Evolutionary conservation across 2,797 vertebrate species (phyloP).

Genomic region (Hozukius guyotensis): DNA sequence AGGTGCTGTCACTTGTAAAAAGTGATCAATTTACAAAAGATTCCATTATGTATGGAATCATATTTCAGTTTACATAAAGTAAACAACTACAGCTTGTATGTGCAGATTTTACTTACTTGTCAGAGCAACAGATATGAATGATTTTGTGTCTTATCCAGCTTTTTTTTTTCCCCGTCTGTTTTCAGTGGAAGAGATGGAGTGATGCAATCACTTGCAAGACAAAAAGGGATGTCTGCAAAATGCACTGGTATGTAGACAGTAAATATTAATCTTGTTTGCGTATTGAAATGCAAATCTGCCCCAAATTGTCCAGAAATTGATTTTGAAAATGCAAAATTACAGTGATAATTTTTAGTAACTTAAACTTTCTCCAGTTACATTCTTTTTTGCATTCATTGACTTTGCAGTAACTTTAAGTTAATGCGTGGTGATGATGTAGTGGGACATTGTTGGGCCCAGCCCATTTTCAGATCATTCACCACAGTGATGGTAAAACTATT

Average conservation of each 20-base stretch:
- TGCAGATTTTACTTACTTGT: not conserved
- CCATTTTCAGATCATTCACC: constrained; percentile 47
- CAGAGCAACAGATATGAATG: not conserved
- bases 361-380: not conserved
- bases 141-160: not conserved
- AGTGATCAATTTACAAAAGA: not conserved
- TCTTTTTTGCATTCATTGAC: constrained; percentile 51
- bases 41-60: constrained; percentile 6
- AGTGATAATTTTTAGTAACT: not conserved
- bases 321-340: not conserved
- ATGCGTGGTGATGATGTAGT: constrained; percentile 64
- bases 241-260: not conserved
- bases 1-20: not conserved
- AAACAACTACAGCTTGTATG: not conserved
- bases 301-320: not conserved
- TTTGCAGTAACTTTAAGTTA: constrained; percentile 34
- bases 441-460: constrained; percentile 51
- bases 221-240: not conserved
- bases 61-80: not conserved
- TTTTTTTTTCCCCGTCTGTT: not conserved
- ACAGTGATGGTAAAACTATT: constrained; percentile 49
- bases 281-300: not conserved
- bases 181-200: not conserved
- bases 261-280: not conserved
- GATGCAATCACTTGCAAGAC: not conserved